A percentile compares a stretch with the other conserved stretches of the same genome.
phyloP scores from a whole-genome alignment of 2,888 invertebrate genomes.

The Incurvaria masculella region DNA sequence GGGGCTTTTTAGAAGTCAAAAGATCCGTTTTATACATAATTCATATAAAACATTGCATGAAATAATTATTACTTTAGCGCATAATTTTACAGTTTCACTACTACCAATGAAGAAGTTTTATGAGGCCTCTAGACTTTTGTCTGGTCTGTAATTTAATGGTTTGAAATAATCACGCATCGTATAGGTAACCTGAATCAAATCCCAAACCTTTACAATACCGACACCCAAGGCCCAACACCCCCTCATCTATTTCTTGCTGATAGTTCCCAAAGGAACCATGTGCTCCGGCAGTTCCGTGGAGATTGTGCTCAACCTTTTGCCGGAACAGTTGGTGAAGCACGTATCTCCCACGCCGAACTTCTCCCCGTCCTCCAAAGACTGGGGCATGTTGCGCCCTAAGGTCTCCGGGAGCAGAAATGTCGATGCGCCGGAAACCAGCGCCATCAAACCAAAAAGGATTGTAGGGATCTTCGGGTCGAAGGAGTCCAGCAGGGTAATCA shows the following conservation, averaged over 20 bases:
- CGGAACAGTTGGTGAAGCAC: slow-evolving; percentile 67
- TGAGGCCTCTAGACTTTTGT: too few relatives aligned
- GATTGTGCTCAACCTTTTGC: slow-evolving; percentile 36
- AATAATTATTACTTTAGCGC: slow-evolving; percentile 16
- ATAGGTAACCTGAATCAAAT: too few relatives aligned
- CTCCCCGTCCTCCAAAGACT: slow-evolving; percentile 81
- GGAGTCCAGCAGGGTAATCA: slow-evolving; percentile 73
- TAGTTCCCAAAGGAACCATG: slow-evolving; percentile 40
- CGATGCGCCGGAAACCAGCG: slow-evolving; percentile 69
- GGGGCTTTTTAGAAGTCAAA: too few relatives aligned
- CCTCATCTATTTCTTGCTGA: slow-evolving; percentile 32
- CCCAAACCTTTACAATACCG: too few relatives aligned
- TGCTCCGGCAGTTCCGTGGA: slow-evolving; percentile 41
- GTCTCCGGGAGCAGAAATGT: slow-evolving; percentile 79
- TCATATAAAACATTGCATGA: slow-evolving; percentile 8
- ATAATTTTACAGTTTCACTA: too few relatives aligned
- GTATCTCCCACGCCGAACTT: slow-evolving; percentile 79
- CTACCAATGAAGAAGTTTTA: too few relatives aligned
- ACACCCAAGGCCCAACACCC: too few relatives aligned
- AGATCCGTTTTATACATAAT: slow-evolving; percentile 2
- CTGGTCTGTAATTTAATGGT: too few relatives aligned
- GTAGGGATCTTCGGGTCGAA: slow-evolving; percentile 77
- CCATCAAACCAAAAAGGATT: slow-evolving; percentile 70
- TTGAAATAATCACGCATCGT: too few relatives aligned
- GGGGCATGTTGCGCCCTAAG: slow-evolving; percentile 75